Evolutionary conservation across 2,888 invertebrate species (phyloP).

Genomic region (Lacanobia oleracea): DNA sequence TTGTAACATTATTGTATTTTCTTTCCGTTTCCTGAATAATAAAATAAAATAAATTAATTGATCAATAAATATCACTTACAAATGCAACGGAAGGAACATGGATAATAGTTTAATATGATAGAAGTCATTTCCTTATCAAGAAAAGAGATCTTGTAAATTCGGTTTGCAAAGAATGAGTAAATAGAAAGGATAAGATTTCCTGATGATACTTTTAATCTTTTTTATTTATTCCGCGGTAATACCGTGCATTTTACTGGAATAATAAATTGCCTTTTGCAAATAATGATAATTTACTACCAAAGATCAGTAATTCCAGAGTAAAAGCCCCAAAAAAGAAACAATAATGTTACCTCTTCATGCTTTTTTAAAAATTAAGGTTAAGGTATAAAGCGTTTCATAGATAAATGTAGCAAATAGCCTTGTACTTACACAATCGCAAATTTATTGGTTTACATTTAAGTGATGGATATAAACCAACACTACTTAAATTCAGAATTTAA

Average conservation of each 20-base stretch:
- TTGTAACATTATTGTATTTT: slow-evolving; percentile 17
- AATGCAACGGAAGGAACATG: slow-evolving; percentile 32
- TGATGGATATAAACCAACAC: too few relatives aligned
- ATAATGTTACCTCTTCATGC: not conserved
- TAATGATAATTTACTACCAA: too few relatives aligned
- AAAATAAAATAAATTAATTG: slow-evolving; percentile 24
- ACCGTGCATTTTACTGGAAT: too few relatives aligned
- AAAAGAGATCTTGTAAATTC: slow-evolving; percentile 7
- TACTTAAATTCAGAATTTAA: not conserved
- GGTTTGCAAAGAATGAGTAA: not conserved
- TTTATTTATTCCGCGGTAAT: too few relatives aligned
- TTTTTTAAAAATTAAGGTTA: too few relatives aligned
- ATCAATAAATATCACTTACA: slow-evolving; percentile 26
- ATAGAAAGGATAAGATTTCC: slow-evolving; percentile 26
- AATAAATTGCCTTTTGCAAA: too few relatives aligned
- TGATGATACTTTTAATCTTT: not conserved
- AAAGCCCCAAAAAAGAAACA: not conserved
- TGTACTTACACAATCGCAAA: too few relatives aligned
- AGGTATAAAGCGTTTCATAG: too few relatives aligned
- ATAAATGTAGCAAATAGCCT: too few relatives aligned
- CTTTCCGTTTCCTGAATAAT: slow-evolving; percentile 28
- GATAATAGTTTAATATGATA: slow-evolving; percentile 6
- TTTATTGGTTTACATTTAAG: too few relatives aligned
- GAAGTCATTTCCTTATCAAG: slow-evolving; percentile 31
- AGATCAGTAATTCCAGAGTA: not conserved